These are phyloP conservation scores for Philereme vetulata DNA, from an alignment of 2,888 invertebrate species.

Conservation along the genomic window DNA sequence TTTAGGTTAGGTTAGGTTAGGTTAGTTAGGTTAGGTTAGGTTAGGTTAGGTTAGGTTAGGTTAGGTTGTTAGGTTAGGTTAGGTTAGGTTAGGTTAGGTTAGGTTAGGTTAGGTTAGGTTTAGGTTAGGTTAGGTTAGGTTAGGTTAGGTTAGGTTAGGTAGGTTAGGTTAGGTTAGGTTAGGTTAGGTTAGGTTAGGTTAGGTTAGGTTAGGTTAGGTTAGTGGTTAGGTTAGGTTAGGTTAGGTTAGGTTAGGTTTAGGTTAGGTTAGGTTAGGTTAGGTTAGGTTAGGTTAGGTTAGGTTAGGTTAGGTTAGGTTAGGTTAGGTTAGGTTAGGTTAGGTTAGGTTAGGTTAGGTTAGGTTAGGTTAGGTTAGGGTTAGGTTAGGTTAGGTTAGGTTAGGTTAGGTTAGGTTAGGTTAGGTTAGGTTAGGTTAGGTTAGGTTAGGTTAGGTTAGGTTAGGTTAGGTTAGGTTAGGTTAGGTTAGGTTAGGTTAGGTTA, in stretches of 20 bases:
- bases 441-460: slow-evolving; percentile 29
- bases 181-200: slow-evolving; percentile 33
- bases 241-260: no score
- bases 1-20: slow-evolving; percentile 36
- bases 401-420: slow-evolving; percentile 36
- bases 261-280: slow-evolving; percentile 39
- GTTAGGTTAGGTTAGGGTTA: no score
- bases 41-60: no score
- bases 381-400: no score
- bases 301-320: slow-evolving; percentile 43
- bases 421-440: slow-evolving; percentile 33
- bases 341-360: slow-evolving; percentile 36
- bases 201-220: slow-evolving; percentile 36
- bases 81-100: slow-evolving; percentile 27
- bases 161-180: no score
- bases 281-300: slow-evolving; percentile 41
- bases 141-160: no score
- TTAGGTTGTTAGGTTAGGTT: no score
- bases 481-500: slow-evolving; percentile 20
- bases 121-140: no score
- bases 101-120: slow-evolving; percentile 31
- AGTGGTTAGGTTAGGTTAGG: no score
- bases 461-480: slow-evolving; percentile 32
- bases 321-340: slow-evolving; percentile 38
- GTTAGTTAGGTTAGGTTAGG: no score